These are phyloP conservation scores for Halictus quadricinctus DNA, from an alignment of 2,888 invertebrate genomes.

Conservation along the genomic window DNA sequence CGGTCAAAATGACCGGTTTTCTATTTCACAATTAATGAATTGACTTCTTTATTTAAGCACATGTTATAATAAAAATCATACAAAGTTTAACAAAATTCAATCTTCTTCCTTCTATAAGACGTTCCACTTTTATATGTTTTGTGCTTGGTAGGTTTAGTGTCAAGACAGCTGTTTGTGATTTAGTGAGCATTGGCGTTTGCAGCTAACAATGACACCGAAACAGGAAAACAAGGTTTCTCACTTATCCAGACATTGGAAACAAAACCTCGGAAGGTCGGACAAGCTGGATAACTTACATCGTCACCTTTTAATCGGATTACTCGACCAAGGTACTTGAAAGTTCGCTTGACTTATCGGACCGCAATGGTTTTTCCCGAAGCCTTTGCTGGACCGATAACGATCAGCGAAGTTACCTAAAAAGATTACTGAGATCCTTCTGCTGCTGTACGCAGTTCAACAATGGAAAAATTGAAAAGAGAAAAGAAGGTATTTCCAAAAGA, in stretches of 20 bases:
- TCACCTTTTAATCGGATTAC: conserved; percentile 1
- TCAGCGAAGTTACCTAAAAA: no score
- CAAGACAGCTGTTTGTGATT: background rate
- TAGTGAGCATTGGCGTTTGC: background rate
- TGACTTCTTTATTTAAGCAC: no score
- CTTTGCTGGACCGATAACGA: background rate
- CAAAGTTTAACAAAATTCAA: no score
- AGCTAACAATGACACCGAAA: background rate
- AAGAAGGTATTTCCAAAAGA: no score
- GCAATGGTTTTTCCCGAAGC: background rate
- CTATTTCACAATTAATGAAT: no score
- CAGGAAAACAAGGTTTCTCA: background rate
- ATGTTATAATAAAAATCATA: no score
- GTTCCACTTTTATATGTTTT: no score
- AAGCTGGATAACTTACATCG: background rate
- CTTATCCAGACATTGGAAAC: background rate
- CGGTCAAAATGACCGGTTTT: no score
- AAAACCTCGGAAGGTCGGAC: background rate
- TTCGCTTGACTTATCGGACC: conserved; percentile 2
- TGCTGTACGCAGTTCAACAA: background rate
- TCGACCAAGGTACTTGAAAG: background rate
- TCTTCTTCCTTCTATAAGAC: no score
- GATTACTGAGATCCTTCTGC: background rate
- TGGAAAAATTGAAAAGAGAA: no score
- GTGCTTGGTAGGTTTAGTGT: no score